phyloP scores from a whole-genome alignment of 2,113 vertebrate species.

The Leucoraja erinaceus region DNA sequence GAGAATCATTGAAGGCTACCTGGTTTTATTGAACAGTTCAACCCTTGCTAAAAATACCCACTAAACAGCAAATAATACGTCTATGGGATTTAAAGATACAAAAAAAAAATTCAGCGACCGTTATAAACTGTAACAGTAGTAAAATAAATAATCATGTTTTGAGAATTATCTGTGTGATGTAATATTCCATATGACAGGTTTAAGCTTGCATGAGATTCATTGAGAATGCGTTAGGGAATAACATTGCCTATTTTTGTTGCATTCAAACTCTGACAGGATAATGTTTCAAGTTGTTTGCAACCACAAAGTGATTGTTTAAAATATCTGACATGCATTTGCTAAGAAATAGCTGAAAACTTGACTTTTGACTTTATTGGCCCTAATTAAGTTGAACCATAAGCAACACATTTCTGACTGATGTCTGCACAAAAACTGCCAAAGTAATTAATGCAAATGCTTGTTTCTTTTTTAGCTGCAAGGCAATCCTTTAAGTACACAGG shows the following conservation, averaged over 20 bases:
- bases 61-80: background rate
- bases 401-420: background rate
- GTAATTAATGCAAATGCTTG: background rate
- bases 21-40: background rate
- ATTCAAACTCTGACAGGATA: background rate
- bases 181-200: slow-evolving; percentile 4
- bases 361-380: background rate
- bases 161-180: background rate
- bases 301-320: background rate
- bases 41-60: background rate
- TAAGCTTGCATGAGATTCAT: background rate
- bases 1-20: background rate
- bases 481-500: background rate
- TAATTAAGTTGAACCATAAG: background rate
- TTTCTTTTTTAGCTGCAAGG: background rate
- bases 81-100: background rate
- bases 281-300: background rate
- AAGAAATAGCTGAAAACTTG: background rate
- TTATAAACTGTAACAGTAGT: background rate
- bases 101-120: background rate
- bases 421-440: background rate
- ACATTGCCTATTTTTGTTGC: background rate
- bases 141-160: background rate
- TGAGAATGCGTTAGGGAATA: background rate
- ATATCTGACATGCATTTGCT: slow-evolving; percentile 12